Evolutionary conservation across 2,888 invertebrate genomes (phyloP).

Genomic region (Gerosis bhagava): DNA sequence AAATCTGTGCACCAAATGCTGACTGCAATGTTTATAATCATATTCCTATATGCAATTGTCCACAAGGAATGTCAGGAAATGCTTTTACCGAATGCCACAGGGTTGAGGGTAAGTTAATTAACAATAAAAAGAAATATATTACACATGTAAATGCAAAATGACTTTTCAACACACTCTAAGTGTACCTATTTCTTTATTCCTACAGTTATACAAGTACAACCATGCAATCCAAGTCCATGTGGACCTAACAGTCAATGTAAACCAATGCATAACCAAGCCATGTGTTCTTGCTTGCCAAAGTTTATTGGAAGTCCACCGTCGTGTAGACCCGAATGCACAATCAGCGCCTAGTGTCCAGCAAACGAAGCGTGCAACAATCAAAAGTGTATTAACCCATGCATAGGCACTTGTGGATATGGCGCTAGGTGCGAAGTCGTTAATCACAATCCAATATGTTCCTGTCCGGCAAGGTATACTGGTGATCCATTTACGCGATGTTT

Average conservation of each 20-base stretch:
- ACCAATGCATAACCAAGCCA: too few species aligned
- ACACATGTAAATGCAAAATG: too few species aligned
- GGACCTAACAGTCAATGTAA: constrained; percentile 90
- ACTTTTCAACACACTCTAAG: too few species aligned
- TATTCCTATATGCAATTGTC: constrained; percentile 87
- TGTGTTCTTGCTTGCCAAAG: constrained; percentile 89
- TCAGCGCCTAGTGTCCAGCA: constrained; percentile 91
- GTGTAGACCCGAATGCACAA: constrained; percentile 92
- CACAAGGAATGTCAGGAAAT: too few species aligned
- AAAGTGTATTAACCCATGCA: constrained; percentile 92
- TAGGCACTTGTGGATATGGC: constrained; percentile 89
- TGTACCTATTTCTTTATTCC: too few species aligned
- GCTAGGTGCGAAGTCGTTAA: constrained; percentile 92
- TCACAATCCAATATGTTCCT: constrained; percentile 94
- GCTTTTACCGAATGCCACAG: too few species aligned
- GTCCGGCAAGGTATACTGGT: constrained; percentile 88
- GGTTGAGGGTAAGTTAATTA: too few species aligned
- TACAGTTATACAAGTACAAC: too few species aligned
- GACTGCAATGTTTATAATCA: constrained; percentile 89
- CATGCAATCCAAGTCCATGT: constrained; percentile 90
- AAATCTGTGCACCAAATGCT: constrained; percentile 88
- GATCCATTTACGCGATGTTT: constrained; percentile 91
- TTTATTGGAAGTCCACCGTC: constrained; percentile 91
- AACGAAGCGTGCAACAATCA: constrained; percentile 92
- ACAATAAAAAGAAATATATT: too few species aligned